Evolutionary conservation across 2,113 vertebrate species (phyloP), one percentile per base, ranked within the genome.

Genomic region (Echinops telfairi): DNA sequence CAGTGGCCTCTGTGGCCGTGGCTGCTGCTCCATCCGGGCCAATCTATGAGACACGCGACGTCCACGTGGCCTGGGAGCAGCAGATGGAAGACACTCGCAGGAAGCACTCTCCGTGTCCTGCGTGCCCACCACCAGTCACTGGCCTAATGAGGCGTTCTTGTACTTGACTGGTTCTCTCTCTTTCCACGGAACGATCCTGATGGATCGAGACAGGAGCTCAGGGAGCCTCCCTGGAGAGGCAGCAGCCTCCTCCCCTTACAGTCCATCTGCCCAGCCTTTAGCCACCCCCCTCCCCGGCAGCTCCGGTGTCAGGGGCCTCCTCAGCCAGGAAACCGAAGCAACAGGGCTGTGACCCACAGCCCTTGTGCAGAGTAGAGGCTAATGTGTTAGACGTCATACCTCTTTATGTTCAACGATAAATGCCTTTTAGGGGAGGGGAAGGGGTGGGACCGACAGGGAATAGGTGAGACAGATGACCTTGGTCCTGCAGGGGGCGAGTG

Each of bases 231-330:
- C 79, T 23, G 1, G 20, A 31, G 60, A 27, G 40, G 73, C 77
- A 79, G 27, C 15, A 47, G 40, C 43, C 15, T 11, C 19, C 27
- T 68, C 58, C 19, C 47, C 58, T 31, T 1, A 3, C 2, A 36
- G 64, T 12, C 23, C 27, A 23, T 43, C 16, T 80, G 25, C 5
- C 5, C 22, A 77, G 86, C 7, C 38, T 83, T 70, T 22, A 23
- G 19, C 0, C 0, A 17, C 19, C 33, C 20, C n/a, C 6, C 64
- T 23, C 6, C 47, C 29, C 62, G n/a, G n/a, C 20, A 19, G 3
- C 68, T 66, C 38, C 43, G 36, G 6, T 47, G 25, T 23, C 6
- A 71, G 60, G 73, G 29, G 25, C 14, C 25, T 68, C 38, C 8
- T 9, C 40, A 57, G 38, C 78, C 12, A 38, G 79, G 60, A 57